Base-by-base conservation (phyloP, 2,888 invertebrate species). In the Taphrorychus bicolor region DNA sequence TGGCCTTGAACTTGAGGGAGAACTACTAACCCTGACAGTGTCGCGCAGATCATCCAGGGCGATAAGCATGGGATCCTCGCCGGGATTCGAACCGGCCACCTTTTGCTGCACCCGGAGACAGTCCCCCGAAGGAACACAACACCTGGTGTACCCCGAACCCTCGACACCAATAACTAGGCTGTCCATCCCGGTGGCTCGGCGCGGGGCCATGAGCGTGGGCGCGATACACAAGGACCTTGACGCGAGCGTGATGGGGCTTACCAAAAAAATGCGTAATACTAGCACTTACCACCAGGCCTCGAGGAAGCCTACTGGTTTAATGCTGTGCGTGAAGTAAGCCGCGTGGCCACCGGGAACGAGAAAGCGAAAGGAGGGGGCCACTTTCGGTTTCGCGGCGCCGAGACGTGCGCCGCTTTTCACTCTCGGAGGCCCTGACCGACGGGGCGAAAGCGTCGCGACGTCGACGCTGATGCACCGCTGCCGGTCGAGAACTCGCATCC, bases 61-160 rank as follows among this genome's bases (percentile, higher is more conserved):
- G 64, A 91, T 88, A 49, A 87, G 80, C 78, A 84, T 83, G 71
- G 82, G 84, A 73, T 84, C 84, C 75, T 82, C 82, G 73, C 82
- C 82, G 65, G 76, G 78, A 61, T 77, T 73, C 21, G 79, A 76
- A 17, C 71, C 56, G 18, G 14, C 14, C 57, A 72, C 71, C 52
- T 74, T 75, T 72, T 82, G 81, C 73, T 81, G 86, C 72, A 85
- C 88, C 76, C 92, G 89, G 68, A 92, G 86, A 81, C 94, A 94
- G 78, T 93, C 94, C 76, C 91, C 91, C 74, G 84, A 87, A 66
- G 94, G 94, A 58, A 92, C 91, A 84, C 94, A 94, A 85, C 94
- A 95, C 73, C 89, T 88, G 24, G 85, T 85, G 74, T 85, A 85
- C 69, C 76, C 76, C 23, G 54, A 52, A 19, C 57, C 60, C 40